A percentile compares a stretch with the other conserved stretches of the same genome.
These are phyloP conservation scores for Corythaixoides concolor DNA, from an alignment of 2,113 vertebrate species.

Conservation along the genomic window DNA sequence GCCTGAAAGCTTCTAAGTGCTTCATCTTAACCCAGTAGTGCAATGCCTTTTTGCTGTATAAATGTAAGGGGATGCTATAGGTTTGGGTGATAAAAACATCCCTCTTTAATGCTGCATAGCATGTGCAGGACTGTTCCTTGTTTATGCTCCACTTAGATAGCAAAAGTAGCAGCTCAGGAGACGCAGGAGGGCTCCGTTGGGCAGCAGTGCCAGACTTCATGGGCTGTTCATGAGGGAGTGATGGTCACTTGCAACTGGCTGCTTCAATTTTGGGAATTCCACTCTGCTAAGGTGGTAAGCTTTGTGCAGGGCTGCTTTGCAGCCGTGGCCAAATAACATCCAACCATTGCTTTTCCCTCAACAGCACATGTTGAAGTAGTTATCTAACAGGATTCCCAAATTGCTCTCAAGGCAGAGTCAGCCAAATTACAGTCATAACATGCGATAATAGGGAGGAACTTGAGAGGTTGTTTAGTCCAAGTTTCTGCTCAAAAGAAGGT, in stretches of 20 bases:
- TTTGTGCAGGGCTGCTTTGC: neutral
- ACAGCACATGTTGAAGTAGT: neutral
- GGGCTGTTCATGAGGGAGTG: neutral
- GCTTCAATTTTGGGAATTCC: neutral
- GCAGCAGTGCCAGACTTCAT: neutral
- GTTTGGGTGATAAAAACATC: neutral
- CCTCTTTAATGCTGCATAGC: neutral
- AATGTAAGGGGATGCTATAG: neutral
- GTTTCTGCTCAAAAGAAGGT: neutral
- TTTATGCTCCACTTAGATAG: neutral
- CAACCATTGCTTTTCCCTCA: neutral
- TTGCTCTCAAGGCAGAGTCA: neutral
- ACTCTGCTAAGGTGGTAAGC: neutral
- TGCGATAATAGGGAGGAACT: neutral
- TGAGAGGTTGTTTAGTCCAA: neutral
- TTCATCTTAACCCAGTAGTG: neutral
- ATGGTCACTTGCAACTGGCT: neutral
- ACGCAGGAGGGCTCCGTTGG: fast-evolving
- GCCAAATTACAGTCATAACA: neutral
- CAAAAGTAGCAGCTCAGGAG: neutral
- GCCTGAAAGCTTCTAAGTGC: neutral
- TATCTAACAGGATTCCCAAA: neutral
- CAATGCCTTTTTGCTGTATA: neutral
- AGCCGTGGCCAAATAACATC: neutral
- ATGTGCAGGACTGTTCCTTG: neutral